These are phyloP conservation scores for Panthera leo DNA, from an alignment of 2,113 vertebrate genomes.

Conservation along the genomic window DNA sequence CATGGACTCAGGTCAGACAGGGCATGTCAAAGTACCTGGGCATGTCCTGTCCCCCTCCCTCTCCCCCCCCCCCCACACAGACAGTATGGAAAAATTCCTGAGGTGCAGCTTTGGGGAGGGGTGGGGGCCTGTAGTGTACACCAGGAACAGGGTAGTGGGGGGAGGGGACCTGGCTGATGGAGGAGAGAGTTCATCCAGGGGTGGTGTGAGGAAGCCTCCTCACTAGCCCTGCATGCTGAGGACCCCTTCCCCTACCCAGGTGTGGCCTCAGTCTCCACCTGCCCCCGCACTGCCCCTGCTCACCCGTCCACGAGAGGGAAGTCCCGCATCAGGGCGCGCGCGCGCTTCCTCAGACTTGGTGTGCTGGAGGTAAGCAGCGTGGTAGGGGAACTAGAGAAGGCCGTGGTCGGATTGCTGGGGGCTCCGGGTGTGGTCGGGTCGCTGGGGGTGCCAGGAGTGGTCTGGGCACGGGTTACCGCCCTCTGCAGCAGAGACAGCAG, in stretches of 20 bases:
- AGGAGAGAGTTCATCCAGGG: slow-evolving; percentile 28
- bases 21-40: neutral
- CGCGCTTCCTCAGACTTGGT: slow-evolving; percentile 63
- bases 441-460: neutral
- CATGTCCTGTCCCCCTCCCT: neutral
- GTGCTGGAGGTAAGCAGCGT: slow-evolving; percentile 62
- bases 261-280: neutral
- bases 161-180: slow-evolving; percentile 73
- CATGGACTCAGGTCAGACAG: neutral
- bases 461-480: neutral
- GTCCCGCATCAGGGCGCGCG: slow-evolving; percentile 51
- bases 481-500: neutral
- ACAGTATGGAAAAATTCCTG: neutral
- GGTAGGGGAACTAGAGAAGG: too few relatives aligned
- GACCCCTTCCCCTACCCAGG: neutral
- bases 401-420: neutral
- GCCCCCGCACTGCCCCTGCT: neutral
- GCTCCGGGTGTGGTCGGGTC: neutral
- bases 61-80: neutral
- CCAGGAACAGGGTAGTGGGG: neutral
- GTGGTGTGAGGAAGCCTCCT: neutral
- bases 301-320: slow-evolving; percentile 68
- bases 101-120: neutral
- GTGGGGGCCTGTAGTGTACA: neutral
- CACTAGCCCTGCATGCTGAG: neutral